Percentiles rank a stretch among this genome's conserved stretches.
Evolutionary conservation across 2,888 invertebrate genomes (phyloP).

Genomic region (Xestobium rufovillosum): DNA sequence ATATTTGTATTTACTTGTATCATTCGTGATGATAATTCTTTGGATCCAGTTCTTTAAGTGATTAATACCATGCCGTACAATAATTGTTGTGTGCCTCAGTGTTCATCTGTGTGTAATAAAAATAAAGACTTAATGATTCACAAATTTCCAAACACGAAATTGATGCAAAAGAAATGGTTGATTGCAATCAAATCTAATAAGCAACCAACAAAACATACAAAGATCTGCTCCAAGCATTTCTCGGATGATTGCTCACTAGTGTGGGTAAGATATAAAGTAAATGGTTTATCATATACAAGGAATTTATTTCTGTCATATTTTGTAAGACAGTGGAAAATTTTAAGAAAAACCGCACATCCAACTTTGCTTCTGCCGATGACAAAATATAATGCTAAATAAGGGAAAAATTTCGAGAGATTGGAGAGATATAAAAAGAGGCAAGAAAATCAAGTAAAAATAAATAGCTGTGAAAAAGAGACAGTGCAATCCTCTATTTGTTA

Average conservation of each 20-base stretch:
- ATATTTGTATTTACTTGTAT: too few species aligned
- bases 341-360: neutral
- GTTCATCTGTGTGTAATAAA: neutral
- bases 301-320: too few species aligned
- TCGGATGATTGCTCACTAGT: neutral
- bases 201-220: neutral
- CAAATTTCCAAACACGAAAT: neutral
- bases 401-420: too few species aligned
- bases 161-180: slow-evolving; percentile 3
- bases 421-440: too few species aligned
- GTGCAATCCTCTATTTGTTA: slow-evolving; percentile 1
- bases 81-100: slow-evolving; percentile 2
- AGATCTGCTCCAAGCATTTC: slow-evolving; percentile 1
- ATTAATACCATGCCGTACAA: neutral
- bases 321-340: slow-evolving; percentile 2
- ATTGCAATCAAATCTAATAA: slow-evolving; percentile 1
- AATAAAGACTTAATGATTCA: slow-evolving; percentile 1
- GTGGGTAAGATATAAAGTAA: too few species aligned
- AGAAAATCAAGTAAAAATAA: too few species aligned
- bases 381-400: too few species aligned
- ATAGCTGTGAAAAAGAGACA: too few species aligned
- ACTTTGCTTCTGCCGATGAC: neutral
- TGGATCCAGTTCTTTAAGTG: neutral
- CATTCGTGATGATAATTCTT: too few species aligned
- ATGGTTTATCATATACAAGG: neutral